Base-by-base conservation (phyloP, 2,113 vertebrate species). In the Nothoprocta perdicaria region DNA sequence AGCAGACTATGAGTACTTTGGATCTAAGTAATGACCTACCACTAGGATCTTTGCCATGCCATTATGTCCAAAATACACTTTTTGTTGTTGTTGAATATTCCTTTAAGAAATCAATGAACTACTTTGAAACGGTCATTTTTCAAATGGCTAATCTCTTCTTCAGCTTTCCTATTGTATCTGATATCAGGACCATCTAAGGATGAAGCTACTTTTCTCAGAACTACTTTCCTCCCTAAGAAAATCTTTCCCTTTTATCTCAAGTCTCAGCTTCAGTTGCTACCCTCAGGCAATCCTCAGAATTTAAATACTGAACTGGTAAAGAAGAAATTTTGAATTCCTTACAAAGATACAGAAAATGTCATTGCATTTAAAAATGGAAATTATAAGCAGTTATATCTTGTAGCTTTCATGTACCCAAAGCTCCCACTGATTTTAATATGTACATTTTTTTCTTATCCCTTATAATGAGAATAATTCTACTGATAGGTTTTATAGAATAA, bases 61-160 rank as follows among this genome's bases (percentile, higher is more conserved):
- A 65, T 85, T 89, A 65, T 74, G 8, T 22, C 89, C 83, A 72
- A 73, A 84, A 61, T 88, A 66, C 80, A 53, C 91, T 77, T 95
- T 93, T 82, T 95, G 57, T 91, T 48, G 48, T 48, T 48, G 48
- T 48, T 48, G 91, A 92, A 73, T 72, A 90, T 31, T 84, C 81
- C 73, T 71, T 76, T 33, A 83, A 88, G 62, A 96, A 86, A 86
- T 93, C 92, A 86, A 89, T 77, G 84, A 75, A 92, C 50, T 86
- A 40, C 50, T 73, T 78, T 86, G 65, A 90, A 88, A 95, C 89
- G 75, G 80, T 79, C 33, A 76, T 94, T 96, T 96, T 95, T 96
- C 83, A 95, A 90, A 58, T 80, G 31, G 45, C 67, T 93, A 92
- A 92, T 95, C 88, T 93, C 53, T 78, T 87, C 66, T 79, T 88